Evolutionary conservation across 2,888 invertebrate genomes (phyloP).

Genomic region (Volucella bombylans): DNA sequence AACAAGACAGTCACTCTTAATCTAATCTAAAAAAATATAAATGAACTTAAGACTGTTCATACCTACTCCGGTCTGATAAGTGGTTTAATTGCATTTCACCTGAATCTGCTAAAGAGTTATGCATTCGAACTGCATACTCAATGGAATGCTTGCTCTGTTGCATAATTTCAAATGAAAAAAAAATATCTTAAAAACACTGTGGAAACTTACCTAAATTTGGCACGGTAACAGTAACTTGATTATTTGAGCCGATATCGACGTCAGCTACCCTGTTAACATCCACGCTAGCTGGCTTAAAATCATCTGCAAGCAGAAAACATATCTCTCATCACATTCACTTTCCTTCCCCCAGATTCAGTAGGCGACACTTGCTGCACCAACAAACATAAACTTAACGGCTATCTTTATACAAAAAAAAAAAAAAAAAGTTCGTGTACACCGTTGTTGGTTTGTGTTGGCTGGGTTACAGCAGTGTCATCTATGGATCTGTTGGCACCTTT

Average conservation of each 20-base stretch:
- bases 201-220: slow-evolving; percentile 90
- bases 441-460: background rate
- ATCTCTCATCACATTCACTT: slow-evolving; percentile 44
- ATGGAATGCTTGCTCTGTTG: too few relatives aligned
- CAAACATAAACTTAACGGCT: background rate
- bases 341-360: too few relatives aligned
- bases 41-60: too few relatives aligned
- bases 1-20: too few relatives aligned
- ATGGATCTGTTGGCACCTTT: background rate
- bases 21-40: too few relatives aligned
- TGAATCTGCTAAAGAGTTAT: too few relatives aligned
- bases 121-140: too few relatives aligned
- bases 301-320: slow-evolving; percentile 87
- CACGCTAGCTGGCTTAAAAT: slow-evolving; percentile 99
- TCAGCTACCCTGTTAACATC: slow-evolving; percentile 95
- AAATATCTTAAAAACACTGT: background rate
- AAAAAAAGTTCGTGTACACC: too few relatives aligned
- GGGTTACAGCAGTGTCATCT: background rate
- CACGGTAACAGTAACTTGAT: slow-evolving; percentile 95
- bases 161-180: background rate
- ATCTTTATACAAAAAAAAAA: too few relatives aligned
- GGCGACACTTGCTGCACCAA: background rate
- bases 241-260: slow-evolving; percentile 93
- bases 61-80: too few relatives aligned
- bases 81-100: too few relatives aligned